Conservation (phyloP, 2,888 invertebrate species). For the Argynnis bischoffii region DNA sequence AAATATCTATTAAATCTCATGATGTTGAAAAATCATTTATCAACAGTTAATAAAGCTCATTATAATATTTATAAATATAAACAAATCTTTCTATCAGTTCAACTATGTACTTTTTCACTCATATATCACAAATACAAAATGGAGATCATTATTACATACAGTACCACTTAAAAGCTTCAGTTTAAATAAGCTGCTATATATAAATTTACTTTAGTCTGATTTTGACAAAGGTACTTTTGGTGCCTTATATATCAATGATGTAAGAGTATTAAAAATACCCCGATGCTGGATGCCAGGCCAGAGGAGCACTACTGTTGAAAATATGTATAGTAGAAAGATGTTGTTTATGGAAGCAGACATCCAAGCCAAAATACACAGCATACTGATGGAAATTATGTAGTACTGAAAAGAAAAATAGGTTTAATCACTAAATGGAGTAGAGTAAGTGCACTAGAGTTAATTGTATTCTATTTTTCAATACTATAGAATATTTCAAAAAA, state of each 20-base stretch:
- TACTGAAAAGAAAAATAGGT: constrained; percentile 84
- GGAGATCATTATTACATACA: constrained; percentile 30
- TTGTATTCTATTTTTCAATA: too few relatives aligned
- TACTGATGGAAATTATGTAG: constrained; percentile 84
- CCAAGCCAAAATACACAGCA: constrained; percentile 88
- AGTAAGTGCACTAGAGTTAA: too few relatives aligned
- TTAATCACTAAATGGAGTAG: too few relatives aligned
- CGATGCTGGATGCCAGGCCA: constrained; percentile 78
- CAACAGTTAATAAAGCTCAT: too few relatives aligned
- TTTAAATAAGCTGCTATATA: constrained; percentile 39
- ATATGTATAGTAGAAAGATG: constrained; percentile 88
- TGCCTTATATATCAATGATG: constrained; percentile 57
- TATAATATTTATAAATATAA: too few relatives aligned
- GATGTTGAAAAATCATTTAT: too few relatives aligned
- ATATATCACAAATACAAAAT: constrained; percentile 29
- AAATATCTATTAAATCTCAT: too few relatives aligned
- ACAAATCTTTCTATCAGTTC: too few relatives aligned
- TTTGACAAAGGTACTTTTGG: constrained; percentile 57
- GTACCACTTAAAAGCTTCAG: constrained; percentile 27
- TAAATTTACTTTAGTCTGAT: constrained; percentile 53
- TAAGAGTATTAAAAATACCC: constrained; percentile 61
- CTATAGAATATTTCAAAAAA: constrained; percentile 1
- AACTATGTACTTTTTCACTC: too few relatives aligned
- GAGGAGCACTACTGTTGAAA: constrained; percentile 77
- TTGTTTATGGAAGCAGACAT: constrained; percentile 92